Percentiles rank a stretch among this genome's conserved stretches.
phyloP scores from a whole-genome alignment of 2,888 invertebrate species.

The Mantis religiosa region DNA sequence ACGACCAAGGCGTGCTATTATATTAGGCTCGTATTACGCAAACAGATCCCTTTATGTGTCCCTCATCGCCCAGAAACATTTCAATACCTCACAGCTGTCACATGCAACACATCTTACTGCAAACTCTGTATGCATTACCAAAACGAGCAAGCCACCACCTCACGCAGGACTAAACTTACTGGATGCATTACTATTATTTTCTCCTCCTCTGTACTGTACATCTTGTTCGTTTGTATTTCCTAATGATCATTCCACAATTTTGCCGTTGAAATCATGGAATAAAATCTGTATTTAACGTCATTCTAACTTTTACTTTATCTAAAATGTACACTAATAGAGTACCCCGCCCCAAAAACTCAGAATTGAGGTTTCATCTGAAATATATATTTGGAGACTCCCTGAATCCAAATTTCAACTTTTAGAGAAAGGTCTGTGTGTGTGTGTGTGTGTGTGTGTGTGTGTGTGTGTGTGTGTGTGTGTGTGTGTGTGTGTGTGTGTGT shows the following conservation, averaged over 20 bases:
- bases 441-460: too few species aligned
- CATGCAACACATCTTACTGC: neutral
- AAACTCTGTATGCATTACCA: neutral
- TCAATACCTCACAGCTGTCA: neutral
- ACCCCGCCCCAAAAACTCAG: too few species aligned
- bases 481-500: too few species aligned
- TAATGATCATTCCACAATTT: neutral
- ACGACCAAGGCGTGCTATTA: neutral
- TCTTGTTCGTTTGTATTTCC: neutral
- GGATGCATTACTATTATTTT: neutral
- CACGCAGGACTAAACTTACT: neutral
- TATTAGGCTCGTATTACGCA: neutral
- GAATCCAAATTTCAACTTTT: too few species aligned
- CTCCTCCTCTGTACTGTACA: neutral
- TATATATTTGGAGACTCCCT: too few species aligned
- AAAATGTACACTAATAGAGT: too few species aligned
- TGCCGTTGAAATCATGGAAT: too few species aligned
- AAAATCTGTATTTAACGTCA: too few species aligned
- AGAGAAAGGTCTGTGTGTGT: too few species aligned
- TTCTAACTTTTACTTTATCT: too few species aligned
- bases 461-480: too few species aligned
- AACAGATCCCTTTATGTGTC: neutral
- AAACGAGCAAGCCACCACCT: neutral
- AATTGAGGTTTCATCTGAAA: too few species aligned
- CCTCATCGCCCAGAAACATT: neutral